Evolutionary conservation across 2,888 invertebrate species (phyloP).

Genomic region (Nomada goodeniana): DNA sequence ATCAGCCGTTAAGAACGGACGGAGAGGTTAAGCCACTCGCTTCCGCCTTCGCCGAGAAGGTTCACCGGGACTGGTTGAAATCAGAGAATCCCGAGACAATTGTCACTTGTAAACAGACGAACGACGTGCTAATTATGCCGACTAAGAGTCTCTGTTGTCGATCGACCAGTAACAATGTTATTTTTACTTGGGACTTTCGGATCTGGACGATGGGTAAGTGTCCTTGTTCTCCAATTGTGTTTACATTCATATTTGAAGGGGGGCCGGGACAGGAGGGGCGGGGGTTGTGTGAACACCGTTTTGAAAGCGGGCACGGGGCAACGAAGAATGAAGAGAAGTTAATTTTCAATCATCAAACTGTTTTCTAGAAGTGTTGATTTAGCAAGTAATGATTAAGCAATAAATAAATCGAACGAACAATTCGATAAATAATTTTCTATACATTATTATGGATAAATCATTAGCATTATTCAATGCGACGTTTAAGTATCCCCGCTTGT

Average conservation of each 20-base stretch:
- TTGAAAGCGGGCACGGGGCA: background rate
- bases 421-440: background rate
- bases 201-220: conserved; percentile 66
- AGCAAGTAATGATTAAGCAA: too few species aligned
- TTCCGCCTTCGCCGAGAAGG: conserved; percentile 53
- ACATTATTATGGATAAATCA: background rate
- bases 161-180: conserved; percentile 18
- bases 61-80: conserved; percentile 66
- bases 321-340: background rate
- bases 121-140: conserved; percentile 28
- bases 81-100: conserved; percentile 54
- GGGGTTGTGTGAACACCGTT: background rate
- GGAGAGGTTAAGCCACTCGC: conserved; percentile 28
- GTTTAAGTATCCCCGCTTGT: too few species aligned
- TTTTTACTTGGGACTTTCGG: conserved; percentile 62
- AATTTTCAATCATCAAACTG: too few species aligned
- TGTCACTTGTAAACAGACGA: conserved; percentile 25
- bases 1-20: conserved; percentile 6
- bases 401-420: too few species aligned
- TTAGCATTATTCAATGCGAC: too few species aligned
- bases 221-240: conserved; percentile 4
- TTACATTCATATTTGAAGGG: background rate
- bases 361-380: too few species aligned
- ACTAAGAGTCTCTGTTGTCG: conserved; percentile 37
- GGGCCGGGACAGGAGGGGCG: too few species aligned